Evolutionary conservation across 2,113 vertebrate genomes (phyloP).

Genomic region (Brachyhypopomus gauderio): DNA sequence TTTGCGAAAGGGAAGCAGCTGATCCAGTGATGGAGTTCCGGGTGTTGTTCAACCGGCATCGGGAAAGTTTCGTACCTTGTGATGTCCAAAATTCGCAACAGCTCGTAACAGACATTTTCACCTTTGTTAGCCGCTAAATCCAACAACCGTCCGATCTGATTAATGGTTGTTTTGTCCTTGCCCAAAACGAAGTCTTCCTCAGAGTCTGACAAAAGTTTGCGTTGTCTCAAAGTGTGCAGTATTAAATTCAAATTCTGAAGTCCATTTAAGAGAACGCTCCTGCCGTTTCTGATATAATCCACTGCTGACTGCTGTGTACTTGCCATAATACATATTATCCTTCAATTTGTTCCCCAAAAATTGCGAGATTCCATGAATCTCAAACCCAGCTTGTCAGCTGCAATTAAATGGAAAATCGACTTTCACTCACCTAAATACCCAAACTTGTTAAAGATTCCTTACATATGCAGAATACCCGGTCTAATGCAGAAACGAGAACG

Average conservation of each 20-base stretch:
- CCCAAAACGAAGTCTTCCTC: conserved; percentile 10
- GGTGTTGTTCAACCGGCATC: neutral
- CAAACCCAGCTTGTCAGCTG: too few species aligned
- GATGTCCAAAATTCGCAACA: conserved; percentile 41
- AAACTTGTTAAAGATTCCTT: too few species aligned
- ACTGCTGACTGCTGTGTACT: conserved; percentile 47
- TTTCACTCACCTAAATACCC: too few species aligned
- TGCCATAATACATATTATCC: conserved; percentile 34
- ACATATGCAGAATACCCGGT: too few species aligned
- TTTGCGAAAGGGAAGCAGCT: conserved; percentile 50
- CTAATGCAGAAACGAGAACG: too few species aligned
- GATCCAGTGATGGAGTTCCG: conserved; percentile 51
- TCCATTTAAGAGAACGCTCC: neutral
- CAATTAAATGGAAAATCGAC: too few species aligned
- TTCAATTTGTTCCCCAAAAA: neutral
- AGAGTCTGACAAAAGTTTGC: conserved; percentile 10
- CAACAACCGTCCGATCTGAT: conserved; percentile 9
- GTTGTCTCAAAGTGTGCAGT: neutral
- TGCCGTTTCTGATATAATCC: conserved; percentile 45
- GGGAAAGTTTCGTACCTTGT: conserved; percentile 40
- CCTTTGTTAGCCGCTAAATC: conserved; percentile 23
- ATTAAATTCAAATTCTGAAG: conserved; percentile 26
- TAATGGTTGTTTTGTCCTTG: neutral
- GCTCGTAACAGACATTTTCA: conserved; percentile 28
- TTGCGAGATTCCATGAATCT: neutral